Evolutionary conservation across 2,113 vertebrate species (phyloP), one percentile per base, ranked within the genome.

Genomic region (Promerops cafer): DNA sequence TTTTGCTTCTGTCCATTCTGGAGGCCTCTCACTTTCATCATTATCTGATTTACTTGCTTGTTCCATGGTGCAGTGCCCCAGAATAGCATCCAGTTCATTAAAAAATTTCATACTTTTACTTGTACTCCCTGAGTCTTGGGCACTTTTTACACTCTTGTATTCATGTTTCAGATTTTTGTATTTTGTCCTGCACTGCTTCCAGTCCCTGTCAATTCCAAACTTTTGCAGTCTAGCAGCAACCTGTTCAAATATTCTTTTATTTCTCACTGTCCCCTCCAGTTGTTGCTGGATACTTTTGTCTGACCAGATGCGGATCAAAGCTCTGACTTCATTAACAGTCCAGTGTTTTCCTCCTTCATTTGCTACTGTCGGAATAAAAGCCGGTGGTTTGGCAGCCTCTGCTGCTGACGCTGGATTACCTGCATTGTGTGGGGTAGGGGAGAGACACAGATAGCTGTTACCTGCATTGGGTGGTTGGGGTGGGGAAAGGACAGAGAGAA

Each of bases 121-220:
- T 4, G 98, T 97, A 72, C 97, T 97, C 44, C 98, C 98, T 33
- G 95, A 85, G 39, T 96, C 97, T 37, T 98, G 98, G 42, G 98
- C 97, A 47, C 94, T 98, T 92, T 97, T 98, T 27, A 98, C 97
- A 9, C 97, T 99, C 95, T 99, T 99, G 95, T 99, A 99, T 97
- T 99, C 98, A 13, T 99, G 99, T 83, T 99, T 99, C 77, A 99
- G 95, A 96, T 99, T 99, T 97, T 99, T 99, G 80, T 99, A 99
- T 82, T 99, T 99, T 47, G 99, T 99, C n/a, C 99, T 98, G 86
- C 99, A 99, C 64, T 99, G 99, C 87, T 98, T 99, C 99, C 99
- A 99, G 97, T 99, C 98, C 93, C 99, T 98, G 26, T 99, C 98
- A 95, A 99, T 98, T 57, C 99, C 99, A 3, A 97, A 98, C 90